Evolutionary conservation across 2,797 vertebrate species (phyloP), one percentile per base, ranked within the genome.

Genomic region (Acipenser oxyrinchus): DNA sequence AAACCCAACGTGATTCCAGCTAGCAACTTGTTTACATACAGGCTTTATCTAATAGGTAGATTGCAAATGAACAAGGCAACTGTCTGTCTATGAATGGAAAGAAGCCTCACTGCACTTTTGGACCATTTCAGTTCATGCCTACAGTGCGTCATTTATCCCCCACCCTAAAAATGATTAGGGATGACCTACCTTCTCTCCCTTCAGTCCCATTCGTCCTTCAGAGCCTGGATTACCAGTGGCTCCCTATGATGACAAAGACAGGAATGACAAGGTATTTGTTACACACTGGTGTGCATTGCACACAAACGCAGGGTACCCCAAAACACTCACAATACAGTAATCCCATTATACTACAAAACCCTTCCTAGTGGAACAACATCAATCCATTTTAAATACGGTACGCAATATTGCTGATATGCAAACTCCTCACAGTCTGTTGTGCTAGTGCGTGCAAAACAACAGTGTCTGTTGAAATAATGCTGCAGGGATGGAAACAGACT

Each of bases 161-260:
- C 23, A 37, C 1, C 23, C 23, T 37, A 37, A 8, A 18, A 48
- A 13, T 49, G 63, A n/a, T 61, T 1, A 48, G 23, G 23, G 58
- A 62, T 6, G 52, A 58, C 74, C 72, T 79, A 94, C 94, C 91
- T 91, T 92, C 11, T 90, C 87, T 77, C 94, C 94, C 77, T 88
- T 90, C 11, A 2, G 3, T 12, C 92, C 92, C 13, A 75, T 81
- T 65, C 77, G 81, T 48, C 93, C 94, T 72, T 87, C 85, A 6
- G 77, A 74, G 11, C 93, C 94, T 0, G 71, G 72, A 62, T 67
- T 79, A 69, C 94, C 94, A 6, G 55, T 71, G 6, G 48, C 59
- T 10, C 94, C 93, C 94, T 96, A 70, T 51, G 81, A 76, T 12
- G 60, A 55, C 72, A 64, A 68, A 51, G 11, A 70, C 61, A 57